Percentiles rank a stretch among this genome's conserved stretches.
Conservation (phyloP, 2,888 invertebrate species). For the Mimumesa dahlbomi region DNA sequence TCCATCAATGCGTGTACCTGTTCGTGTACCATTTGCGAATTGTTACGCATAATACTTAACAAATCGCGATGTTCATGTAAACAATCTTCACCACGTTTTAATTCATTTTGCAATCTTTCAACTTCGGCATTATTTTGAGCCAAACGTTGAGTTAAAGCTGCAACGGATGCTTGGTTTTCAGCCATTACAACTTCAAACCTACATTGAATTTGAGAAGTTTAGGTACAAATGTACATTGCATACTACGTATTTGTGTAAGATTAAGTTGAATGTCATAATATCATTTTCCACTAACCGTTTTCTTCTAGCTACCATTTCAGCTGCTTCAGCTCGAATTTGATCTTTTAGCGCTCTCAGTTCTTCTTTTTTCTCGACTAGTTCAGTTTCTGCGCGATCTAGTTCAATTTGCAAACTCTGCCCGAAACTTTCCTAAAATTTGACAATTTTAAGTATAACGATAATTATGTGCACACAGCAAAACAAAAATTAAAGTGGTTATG, state of each 20-base stretch:
- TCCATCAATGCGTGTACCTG: slow-evolving; percentile 69
- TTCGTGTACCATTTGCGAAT: slow-evolving; percentile 71
- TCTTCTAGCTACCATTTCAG: slow-evolving; percentile 75
- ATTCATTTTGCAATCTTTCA: slow-evolving; percentile 71
- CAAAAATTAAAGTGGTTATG: no score
- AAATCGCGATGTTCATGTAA: slow-evolving; percentile 70
- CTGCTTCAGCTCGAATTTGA: slow-evolving; percentile 75
- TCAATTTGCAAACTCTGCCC: slow-evolving; percentile 77
- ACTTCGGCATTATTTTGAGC: slow-evolving; percentile 74
- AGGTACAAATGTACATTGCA: no score
- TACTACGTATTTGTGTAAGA: no score
- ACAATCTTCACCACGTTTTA: slow-evolving; percentile 68
- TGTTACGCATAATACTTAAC: slow-evolving; percentile 69
- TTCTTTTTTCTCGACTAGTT: slow-evolving; percentile 74
- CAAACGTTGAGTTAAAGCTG: slow-evolving; percentile 68
- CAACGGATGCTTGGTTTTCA: slow-evolving; percentile 76
- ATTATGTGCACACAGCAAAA: no score
- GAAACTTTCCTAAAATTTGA: slow-evolving; percentile 75
- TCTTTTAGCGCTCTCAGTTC: slow-evolving; percentile 74
- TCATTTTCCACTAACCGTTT: slow-evolving; percentile 57
- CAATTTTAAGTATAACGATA: no score
- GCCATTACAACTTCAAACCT: slow-evolving; percentile 75
- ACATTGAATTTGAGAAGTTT: no score
- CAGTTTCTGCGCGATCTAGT: slow-evolving; percentile 75
- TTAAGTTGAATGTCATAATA: no score